These are phyloP conservation scores for Calosoma granatense DNA, from an alignment of 1,140 invertebrate genomes.

Conservation along the genomic window DNA sequence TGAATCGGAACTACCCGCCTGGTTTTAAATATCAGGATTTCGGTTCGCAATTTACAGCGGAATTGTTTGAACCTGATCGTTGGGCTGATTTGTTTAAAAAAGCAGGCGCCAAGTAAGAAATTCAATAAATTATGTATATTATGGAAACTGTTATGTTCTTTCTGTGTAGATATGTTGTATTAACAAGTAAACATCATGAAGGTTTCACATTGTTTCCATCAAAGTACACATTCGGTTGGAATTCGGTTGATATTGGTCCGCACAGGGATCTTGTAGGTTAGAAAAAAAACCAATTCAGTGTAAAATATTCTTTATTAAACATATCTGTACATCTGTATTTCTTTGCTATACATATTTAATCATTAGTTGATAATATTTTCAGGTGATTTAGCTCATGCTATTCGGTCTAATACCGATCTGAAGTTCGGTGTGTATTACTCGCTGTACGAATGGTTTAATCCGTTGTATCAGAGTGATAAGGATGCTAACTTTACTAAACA, in stretches of 20 bases:
- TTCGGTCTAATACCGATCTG: conserved; percentile 51
- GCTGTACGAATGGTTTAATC: conserved; percentile 87
- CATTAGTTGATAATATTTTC: background rate
- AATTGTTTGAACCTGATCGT: conserved; percentile 67
- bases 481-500: conserved; percentile 51
- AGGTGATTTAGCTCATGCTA: conserved; percentile 62
- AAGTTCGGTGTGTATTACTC: conserved; percentile 85
- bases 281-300: too few relatives aligned
- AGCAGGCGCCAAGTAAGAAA: conserved; percentile 64
- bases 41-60: conserved; percentile 65
- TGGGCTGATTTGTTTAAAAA: conserved; percentile 67
- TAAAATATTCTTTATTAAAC: conserved; percentile 14
- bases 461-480: conserved; percentile 69
- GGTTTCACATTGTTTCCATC: conserved; percentile 87
- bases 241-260: conserved; percentile 77
- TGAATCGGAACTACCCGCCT: conserved; percentile 68
- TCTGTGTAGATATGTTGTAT: conserved; percentile 72
- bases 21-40: conserved; percentile 81
- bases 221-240: conserved; percentile 80
- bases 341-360: background rate
- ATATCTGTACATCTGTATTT: too few relatives aligned
- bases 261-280: conserved; percentile 67
- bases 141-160: too few relatives aligned
- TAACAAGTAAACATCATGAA: conserved; percentile 92
- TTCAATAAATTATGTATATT: too few relatives aligned